Evolutionary conservation across 2,888 invertebrate genomes (phyloP).

Genomic region (Drosophila subquinaria): DNA sequence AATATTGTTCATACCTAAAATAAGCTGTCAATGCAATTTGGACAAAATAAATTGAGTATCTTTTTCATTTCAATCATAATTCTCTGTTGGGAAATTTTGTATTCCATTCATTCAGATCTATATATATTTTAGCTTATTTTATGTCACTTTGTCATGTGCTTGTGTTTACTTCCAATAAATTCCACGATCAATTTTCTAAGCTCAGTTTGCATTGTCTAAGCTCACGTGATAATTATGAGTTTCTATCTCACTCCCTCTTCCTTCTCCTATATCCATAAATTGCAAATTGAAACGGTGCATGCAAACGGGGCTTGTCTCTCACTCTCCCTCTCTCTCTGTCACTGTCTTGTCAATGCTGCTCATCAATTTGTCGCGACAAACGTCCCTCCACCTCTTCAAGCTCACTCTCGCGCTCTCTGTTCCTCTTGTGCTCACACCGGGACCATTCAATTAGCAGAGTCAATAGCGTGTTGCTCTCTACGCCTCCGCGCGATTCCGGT

Average conservation of each 20-base stretch:
- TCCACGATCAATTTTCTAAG: constrained; percentile 9
- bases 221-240: constrained; percentile 17
- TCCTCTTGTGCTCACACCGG: constrained; percentile 12
- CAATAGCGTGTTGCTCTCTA: constrained; percentile 57
- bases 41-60: not conserved
- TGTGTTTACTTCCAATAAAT: not conserved
- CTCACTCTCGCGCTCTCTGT: constrained; percentile 1
- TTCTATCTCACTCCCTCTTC: not conserved
- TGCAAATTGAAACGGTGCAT: constrained; percentile 34
- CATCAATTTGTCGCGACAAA: constrained; percentile 28
- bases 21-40: not conserved
- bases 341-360: constrained; percentile 7
- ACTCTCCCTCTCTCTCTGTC: not conserved
- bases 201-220: constrained; percentile 9
- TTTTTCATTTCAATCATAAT: not conserved
- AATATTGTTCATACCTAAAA: not conserved
- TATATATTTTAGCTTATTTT: not conserved
- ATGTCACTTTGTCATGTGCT: constrained; percentile 1
- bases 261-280: constrained; percentile 7
- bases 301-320: constrained; percentile 15
- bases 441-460: constrained; percentile 75
- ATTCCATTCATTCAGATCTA: not conserved
- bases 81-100: not conserved
- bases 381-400: constrained; percentile 3
- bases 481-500: constrained; percentile 8